Evolutionary conservation across 2,888 invertebrate species (phyloP).

Genomic region (Catocala fraxini): DNA sequence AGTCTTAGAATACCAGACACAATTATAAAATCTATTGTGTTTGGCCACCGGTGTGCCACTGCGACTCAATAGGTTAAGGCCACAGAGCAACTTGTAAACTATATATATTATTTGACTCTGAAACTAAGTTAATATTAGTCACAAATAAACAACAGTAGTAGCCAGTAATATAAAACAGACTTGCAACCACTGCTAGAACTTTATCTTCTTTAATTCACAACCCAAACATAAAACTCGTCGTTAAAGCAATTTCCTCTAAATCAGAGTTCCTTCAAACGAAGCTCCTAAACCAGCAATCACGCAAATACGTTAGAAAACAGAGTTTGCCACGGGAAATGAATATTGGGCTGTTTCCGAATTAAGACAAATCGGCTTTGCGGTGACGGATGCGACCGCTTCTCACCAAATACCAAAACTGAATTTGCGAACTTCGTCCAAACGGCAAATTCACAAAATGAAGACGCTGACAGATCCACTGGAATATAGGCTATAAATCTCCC

Average conservation of each 20-base stretch:
- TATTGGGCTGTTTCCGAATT: slow-evolving; percentile 63
- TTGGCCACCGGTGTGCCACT: too few species aligned
- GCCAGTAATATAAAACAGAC: too few species aligned
- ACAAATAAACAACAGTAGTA: too few species aligned
- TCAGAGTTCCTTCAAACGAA: slow-evolving; percentile 31
- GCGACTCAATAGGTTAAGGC: too few species aligned
- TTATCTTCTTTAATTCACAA: neutral
- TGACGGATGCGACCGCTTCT: slow-evolving; percentile 47
- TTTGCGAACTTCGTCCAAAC: slow-evolving; percentile 39
- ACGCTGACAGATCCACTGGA: slow-evolving; percentile 23
- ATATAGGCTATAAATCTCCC: slow-evolving; percentile 32
- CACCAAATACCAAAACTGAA: slow-evolving; percentile 41
- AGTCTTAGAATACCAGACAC: too few species aligned
- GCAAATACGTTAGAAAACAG: slow-evolving; percentile 60
- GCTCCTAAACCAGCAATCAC: slow-evolving; percentile 52
- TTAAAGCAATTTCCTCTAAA: slow-evolving; percentile 36
- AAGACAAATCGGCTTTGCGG: slow-evolving; percentile 66
- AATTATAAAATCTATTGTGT: too few species aligned
- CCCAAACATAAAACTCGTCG: slow-evolving; percentile 13
- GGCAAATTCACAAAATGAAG: slow-evolving; percentile 36
- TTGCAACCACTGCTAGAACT: neutral
- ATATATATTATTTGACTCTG: too few species aligned
- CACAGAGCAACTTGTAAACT: too few species aligned
- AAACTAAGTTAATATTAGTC: too few species aligned
- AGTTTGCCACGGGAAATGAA: slow-evolving; percentile 63